Evolutionary conservation across 2,797 vertebrate genomes (phyloP), one percentile per base, ranked within the genome.

Genomic region (Myiothlypis chrysogaster): DNA sequence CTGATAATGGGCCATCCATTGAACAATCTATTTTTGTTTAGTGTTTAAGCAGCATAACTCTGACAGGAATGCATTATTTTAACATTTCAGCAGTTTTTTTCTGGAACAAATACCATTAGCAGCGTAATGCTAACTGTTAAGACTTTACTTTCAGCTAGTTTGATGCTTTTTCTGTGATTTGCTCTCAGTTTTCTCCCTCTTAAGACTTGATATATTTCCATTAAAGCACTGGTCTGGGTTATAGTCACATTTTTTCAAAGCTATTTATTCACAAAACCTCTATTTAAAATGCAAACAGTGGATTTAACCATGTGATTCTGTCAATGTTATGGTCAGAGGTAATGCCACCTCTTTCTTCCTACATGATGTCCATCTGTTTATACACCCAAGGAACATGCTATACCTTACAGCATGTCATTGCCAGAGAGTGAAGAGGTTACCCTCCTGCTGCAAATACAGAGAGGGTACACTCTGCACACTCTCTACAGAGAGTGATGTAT

Each of bases 81-180:
- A 91, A 8, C 24, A 53, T 91, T 94, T 91, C 43, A 78, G 6
- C 7, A 27, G 19, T 25, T 83, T 24, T 55, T 50, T 87, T 92
- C 68, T 95, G 87, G 57, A 89, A 70, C 8, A 91, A 96, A 85
- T 80, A 34, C 24, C 46, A 89, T 77, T 91, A 94, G 19, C 14
- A 61, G 28, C 0, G 3, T 24, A 71, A 52, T 19, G 17, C 28
- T 52, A 19, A 66, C 24, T 68, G 12, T 73, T 93, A 60, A 18
- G 32, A 53, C 34, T 91, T 95, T 85, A 63, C 41, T 83, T 92
- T 84, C 61, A 75, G 23, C 10, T 64, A 44, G 12, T 12, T 47
- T 60, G 7, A 1, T 21, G 0, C 16, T 60, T 59, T 76, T 60
- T 20, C 16, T 61, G 8, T 64, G 49, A 60, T 73, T 94, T 87